phyloP scores from a whole-genome alignment of 2,113 vertebrate genomes.

The Amphiprion percula region DNA sequence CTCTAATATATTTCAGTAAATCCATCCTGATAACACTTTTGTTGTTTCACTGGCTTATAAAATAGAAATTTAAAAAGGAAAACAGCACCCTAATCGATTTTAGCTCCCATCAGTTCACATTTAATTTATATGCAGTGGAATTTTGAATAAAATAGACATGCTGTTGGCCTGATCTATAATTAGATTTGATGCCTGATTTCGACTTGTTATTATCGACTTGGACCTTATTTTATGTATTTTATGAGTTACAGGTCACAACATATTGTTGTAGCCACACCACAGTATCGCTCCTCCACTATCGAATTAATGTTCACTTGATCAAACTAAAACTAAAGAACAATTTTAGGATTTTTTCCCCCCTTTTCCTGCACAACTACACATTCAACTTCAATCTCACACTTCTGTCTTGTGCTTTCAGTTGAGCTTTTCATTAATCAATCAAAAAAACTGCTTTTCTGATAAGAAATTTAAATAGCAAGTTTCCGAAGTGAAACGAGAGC shows the following conservation, averaged over 20 bases:
- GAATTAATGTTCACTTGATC: slow-evolving; percentile 10
- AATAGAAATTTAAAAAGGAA: background rate
- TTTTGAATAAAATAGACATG: no score
- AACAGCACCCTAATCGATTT: background rate
- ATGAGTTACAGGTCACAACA: background rate
- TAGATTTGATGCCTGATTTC: background rate
- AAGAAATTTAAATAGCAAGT: slow-evolving; percentile 25
- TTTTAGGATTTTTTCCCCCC: background rate
- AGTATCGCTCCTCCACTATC: background rate
- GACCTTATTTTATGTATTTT: background rate
- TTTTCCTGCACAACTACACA: slow-evolving; percentile 1
- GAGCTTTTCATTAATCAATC: slow-evolving; percentile 41
- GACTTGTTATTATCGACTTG: background rate
- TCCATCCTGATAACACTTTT: background rate
- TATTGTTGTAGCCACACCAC: background rate
- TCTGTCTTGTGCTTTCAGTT: slow-evolving; percentile 15
- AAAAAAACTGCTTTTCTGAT: slow-evolving; percentile 30
- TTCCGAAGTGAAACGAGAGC: slow-evolving; percentile 44
- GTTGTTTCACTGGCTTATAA: background rate
- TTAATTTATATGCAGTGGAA: background rate
- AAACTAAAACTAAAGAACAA: slow-evolving; percentile 17
- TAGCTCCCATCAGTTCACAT: background rate
- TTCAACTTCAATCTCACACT: slow-evolving; percentile 10
- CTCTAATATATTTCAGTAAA: slow-evolving; percentile 3
- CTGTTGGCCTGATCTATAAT: background rate